phyloP scores from a whole-genome alignment of 1,140 invertebrate genomes.

The Cylas formicarius region DNA sequence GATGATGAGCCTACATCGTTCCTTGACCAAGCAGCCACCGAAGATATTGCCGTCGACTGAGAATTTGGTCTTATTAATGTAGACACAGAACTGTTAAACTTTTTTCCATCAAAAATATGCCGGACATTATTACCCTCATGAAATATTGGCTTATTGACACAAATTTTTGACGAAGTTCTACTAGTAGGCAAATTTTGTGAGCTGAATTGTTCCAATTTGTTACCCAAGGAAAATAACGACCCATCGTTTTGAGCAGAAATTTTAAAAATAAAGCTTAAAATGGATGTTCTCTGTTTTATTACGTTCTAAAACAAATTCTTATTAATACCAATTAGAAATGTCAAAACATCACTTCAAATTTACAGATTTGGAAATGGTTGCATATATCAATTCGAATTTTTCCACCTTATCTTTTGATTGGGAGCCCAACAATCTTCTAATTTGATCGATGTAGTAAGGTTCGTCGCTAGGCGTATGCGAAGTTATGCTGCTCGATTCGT shows the following conservation, averaged over 20 bases:
- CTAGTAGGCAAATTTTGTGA: slow-evolving; percentile 4
- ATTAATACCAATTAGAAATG: slow-evolving; percentile 6
- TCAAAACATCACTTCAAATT: slow-evolving; percentile 12
- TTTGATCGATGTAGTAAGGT: slow-evolving; percentile 27
- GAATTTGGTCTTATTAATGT: slow-evolving; percentile 15
- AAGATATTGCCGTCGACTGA: slow-evolving; percentile 24
- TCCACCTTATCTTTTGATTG: slow-evolving; percentile 26
- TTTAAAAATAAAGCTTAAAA: slow-evolving; percentile 20
- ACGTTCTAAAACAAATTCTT: slow-evolving; percentile 4
- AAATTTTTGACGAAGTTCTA: slow-evolving; percentile 2
- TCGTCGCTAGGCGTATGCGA: slow-evolving; percentile 25
- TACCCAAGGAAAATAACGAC: slow-evolving; percentile 6
- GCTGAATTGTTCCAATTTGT: slow-evolving; percentile 15
- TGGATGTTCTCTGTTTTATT: slow-evolving; percentile 16
- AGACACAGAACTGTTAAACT: slow-evolving; percentile 18
- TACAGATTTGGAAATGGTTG: slow-evolving; percentile 36
- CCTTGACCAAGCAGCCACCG: slow-evolving; percentile 21
- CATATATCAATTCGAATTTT: slow-evolving; percentile 36
- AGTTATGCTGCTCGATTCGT: slow-evolving; percentile 10
- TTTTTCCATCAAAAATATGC: slow-evolving; percentile 20
- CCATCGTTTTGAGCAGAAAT: slow-evolving; percentile 10
- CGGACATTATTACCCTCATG: slow-evolving; percentile 18
- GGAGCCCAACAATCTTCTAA: slow-evolving; percentile 25
- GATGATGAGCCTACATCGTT: slow-evolving; percentile 24
- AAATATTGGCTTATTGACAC: slow-evolving; percentile 8